Base-by-base conservation (phyloP, 2,113 vertebrate genomes). In the Limanda limanda region DNA sequence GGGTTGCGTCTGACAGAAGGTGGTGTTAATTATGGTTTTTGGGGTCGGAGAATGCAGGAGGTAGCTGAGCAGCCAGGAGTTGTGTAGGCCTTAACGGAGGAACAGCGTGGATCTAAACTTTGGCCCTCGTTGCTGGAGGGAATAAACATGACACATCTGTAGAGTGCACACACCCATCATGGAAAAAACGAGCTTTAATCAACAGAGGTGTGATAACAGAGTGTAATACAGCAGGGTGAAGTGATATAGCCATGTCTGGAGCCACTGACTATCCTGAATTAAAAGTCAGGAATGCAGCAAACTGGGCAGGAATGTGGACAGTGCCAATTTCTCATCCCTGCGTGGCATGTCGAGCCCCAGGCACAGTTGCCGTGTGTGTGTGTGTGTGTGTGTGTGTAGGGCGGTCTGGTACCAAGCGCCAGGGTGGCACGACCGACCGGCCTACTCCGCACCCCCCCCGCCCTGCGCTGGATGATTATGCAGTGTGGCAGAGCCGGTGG, bases 1-100 rank as follows among this genome's bases (percentile, higher is more conserved):
- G 82, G n/a, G 51, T 75, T 80, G 77, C 37, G 6, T 86, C 76
- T 88, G 89, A 89, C 86, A 91, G 82, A 90, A 88, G 87, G 88
- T 82, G 63, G 83, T 78, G 88, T 92, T 93, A 91, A 93, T 93
- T 91, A 93, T 87, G 81, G 83, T 84, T 88, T 24, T 83, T 86
- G 66, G 77, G 79, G 79, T 87, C 81, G 82, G 75, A 86, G 78
- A 84, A 88, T 86, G 81, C 86, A 81, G 82, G 83, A 87, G 87
- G 87, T 74, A 76, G 82, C 81, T 73, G 65, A 66, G 78, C 76
- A 88, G 82, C 83, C 80, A 81, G 79, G 81, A 78, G 6, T 21
- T 85, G 75, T 81, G 73, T 73, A 83, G 77, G 65, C 73, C 85
- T 81, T 84, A 85, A 82, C 84, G 3, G 64, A 81, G 82, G 79